Evolutionary conservation across 2,797 vertebrate genomes (phyloP).

Genomic region (Sus cebifrons): DNA sequence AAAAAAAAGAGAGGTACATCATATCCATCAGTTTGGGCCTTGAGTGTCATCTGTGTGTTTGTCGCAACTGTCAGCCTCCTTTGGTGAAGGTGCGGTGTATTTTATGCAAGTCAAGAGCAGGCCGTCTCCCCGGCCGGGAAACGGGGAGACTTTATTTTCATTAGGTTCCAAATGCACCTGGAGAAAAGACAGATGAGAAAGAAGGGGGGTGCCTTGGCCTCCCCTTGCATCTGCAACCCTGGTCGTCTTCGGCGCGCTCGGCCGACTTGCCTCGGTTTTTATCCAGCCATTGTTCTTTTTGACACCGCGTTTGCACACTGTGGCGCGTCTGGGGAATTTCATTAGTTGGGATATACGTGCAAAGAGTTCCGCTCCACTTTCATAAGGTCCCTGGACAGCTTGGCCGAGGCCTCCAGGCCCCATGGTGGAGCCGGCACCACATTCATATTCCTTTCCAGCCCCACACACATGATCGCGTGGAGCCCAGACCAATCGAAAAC

Average conservation of each 20-base stretch:
- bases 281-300: conserved; percentile 92
- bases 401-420: conserved; percentile 91
- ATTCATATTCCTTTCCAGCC: conserved; percentile 92
- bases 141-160: conserved; percentile 82
- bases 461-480: conserved; percentile 90
- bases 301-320: conserved; percentile 89
- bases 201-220: not conserved
- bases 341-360: conserved; percentile 93
- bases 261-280: conserved; percentile 89
- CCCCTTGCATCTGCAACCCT: conserved; percentile 60
- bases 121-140: conserved; percentile 38
- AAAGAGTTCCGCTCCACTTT: conserved; percentile 93
- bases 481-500: conserved; percentile 92
- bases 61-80: conserved; percentile 64
- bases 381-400: conserved; percentile 92
- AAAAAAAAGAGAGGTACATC: not conserved
- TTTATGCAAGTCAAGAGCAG: conserved; percentile 65
- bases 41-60: not conserved
- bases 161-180: conserved; percentile 79
- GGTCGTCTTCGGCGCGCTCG: conserved; percentile 85
- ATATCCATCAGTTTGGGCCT: not conserved
- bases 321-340: conserved; percentile 91
- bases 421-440: conserved; percentile 89
- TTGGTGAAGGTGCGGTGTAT: conserved; percentile 71
- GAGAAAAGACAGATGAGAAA: not conserved